Percentiles rank a stretch among this genome's conserved stretches.
phyloP scores from a whole-genome alignment of 37 sponge, comb jelly and placozoan species.

The Aphrocallistes beatrix region DNA sequence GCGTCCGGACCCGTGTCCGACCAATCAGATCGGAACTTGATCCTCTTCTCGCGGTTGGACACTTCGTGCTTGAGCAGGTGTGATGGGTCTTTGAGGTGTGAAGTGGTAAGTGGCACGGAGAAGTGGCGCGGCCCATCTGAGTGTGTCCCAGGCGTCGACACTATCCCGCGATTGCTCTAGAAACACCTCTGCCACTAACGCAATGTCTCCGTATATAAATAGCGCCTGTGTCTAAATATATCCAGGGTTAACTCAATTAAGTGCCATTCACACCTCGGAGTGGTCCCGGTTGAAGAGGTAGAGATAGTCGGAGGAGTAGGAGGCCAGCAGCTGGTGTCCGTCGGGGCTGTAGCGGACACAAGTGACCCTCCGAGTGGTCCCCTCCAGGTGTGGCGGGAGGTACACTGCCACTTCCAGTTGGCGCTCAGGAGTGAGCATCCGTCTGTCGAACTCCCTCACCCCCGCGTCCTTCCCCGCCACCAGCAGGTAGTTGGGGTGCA shows the following conservation, averaged over 20 bases:
- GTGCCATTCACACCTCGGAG: too few species aligned
- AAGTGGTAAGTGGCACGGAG: background rate
- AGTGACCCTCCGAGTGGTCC: conserved; percentile 33
- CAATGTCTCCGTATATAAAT: too few species aligned
- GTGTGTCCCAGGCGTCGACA: background rate
- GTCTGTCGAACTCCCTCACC: conserved; percentile 47
- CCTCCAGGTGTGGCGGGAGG: conserved; percentile 23
- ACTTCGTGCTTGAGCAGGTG: background rate
- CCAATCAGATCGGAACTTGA: conserved; percentile 78
- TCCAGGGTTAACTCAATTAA: too few species aligned
- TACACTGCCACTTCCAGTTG: conserved; percentile 18
- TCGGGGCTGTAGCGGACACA: conserved; percentile 45
- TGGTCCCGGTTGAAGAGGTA: conserved; percentile 51
- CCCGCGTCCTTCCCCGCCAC: conserved; percentile 50
- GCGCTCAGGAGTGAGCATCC: conserved; percentile 25
- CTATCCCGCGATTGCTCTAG: background rate
- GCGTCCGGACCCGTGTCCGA: conserved; percentile 82
- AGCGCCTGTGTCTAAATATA: too few species aligned
- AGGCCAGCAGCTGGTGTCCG: conserved; percentile 56
- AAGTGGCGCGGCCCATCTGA: background rate
- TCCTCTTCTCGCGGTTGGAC: conserved; percentile 28
- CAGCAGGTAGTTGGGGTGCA: conserved; percentile 45
- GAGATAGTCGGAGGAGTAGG: conserved; percentile 63
- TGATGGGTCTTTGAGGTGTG: background rate
- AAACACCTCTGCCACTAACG: background rate